A percentile compares a stretch with the other conserved stretches of the same genome.
Evolutionary conservation across 2,113 vertebrate genomes (phyloP).

Genomic region (Hippocampus guttulatus): DNA sequence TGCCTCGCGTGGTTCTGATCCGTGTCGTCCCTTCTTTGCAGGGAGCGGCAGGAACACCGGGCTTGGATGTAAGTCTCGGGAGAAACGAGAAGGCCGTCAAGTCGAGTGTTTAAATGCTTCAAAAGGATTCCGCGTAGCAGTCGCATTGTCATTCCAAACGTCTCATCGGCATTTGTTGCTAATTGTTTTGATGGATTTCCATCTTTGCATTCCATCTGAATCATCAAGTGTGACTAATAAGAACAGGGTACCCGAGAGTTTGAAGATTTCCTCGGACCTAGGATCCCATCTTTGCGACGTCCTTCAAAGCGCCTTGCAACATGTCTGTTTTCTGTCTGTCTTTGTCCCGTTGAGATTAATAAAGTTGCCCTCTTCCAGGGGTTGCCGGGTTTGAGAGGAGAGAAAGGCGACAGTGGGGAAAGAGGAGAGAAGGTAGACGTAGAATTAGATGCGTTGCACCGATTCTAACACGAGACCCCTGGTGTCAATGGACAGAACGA

Average conservation of each 20-base stretch:
- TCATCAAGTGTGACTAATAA: background rate
- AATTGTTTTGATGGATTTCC: background rate
- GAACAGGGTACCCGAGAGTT: background rate
- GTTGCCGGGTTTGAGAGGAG: conserved; percentile 92
- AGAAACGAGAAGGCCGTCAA: background rate
- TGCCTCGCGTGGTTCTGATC: background rate
- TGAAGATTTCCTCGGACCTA: background rate
- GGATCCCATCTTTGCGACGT: background rate
- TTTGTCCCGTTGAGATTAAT: background rate
- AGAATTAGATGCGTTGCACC: conserved; percentile 30
- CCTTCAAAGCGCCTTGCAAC: background rate
- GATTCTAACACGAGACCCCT: conserved; percentile 48
- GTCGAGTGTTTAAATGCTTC: background rate
- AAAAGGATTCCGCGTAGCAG: background rate
- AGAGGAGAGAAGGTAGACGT: conserved; percentile 98
- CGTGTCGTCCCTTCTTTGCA: conserved; percentile 66
- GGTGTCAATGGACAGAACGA: conserved; percentile 74
- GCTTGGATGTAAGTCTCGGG: conserved; percentile 88
- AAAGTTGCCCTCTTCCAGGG: conserved; percentile 85
- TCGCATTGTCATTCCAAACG: background rate
- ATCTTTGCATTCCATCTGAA: background rate
- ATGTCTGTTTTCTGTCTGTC: background rate
- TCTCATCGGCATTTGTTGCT: background rate
- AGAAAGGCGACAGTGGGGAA: conserved; percentile 94
- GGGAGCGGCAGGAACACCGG: conserved; percentile 93